Evolutionary conservation across 2,888 invertebrate species (phyloP).

Genomic region (Trissolcus japonicus): DNA sequence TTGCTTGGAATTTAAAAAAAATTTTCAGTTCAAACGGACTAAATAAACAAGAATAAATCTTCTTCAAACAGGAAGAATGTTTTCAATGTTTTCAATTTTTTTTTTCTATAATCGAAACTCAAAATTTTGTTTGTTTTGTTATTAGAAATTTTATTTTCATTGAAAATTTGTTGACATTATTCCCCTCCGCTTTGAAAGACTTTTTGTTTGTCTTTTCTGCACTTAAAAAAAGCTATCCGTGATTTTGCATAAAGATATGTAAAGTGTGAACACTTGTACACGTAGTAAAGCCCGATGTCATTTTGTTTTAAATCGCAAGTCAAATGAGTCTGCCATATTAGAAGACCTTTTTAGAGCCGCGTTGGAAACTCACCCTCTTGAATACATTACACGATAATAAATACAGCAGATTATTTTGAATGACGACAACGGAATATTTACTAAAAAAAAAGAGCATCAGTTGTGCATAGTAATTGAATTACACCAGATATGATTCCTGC

Average conservation of each 20-base stretch:
- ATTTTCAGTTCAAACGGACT: no score
- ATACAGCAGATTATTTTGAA: slow-evolving; percentile 40
- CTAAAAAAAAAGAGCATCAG: no score
- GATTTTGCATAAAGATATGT: slow-evolving; percentile 40
- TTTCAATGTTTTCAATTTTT: no score
- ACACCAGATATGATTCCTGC: background rate
- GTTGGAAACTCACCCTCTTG: slow-evolving; percentile 63
- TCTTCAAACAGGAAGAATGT: no score
- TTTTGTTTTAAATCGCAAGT: slow-evolving; percentile 54
- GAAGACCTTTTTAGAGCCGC: slow-evolving; percentile 42
- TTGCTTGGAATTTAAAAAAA: no score
- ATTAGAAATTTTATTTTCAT: no score
- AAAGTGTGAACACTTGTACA: slow-evolving; percentile 58
- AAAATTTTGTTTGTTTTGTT: no score
- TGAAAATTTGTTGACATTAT: no score
- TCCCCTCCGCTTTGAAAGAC: background rate
- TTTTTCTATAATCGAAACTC: no score
- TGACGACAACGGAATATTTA: no score
- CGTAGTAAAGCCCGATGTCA: slow-evolving; percentile 52
- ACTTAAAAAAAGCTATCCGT: slow-evolving; percentile 17
- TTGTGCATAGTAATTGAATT: background rate
- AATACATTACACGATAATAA: slow-evolving; percentile 73
- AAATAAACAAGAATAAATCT: no score
- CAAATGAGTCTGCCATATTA: slow-evolving; percentile 47
- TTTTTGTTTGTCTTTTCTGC: background rate